Evolutionary conservation across 2,888 invertebrate genomes (phyloP), one percentile per base, ranked within the genome.

Genomic region (Conchocele bisecta): DNA sequence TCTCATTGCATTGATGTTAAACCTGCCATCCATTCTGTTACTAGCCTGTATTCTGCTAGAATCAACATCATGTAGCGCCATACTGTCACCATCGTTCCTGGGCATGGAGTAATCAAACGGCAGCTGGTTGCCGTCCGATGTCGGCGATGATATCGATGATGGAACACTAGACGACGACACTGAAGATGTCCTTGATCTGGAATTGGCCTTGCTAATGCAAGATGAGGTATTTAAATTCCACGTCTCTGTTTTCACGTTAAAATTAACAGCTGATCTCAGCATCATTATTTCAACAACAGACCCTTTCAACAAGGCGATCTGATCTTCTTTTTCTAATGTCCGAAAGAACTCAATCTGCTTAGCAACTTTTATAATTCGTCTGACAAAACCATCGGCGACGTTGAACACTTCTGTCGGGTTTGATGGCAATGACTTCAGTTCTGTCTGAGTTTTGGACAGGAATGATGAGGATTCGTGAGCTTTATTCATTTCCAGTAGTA

Each of bases 251-350:
- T 75, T 68, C 1, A 84, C 66, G 68, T 89, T 85, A 68, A 87
- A 89, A 77, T 88, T 87, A 11, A 88, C 83, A 4, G 87, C 85
- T 20, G 89, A 89, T 28, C 89, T 75, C 50, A 89, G 71, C 79
- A 89, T 87, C 83, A 89, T 84, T 42, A 89, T 86, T 67, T 89
- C 89, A 7, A 88, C 86, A 15, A 89, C 88, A 11, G 88, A 83
- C 7, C 89, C 86, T 72, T 87, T 83, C 59, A 86, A 91, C 22
- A 97, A 91, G 9, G 95, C 94, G 60, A 96, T 94, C 92, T 98
- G 98, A 91, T 98, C 98, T 84, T 97, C 97, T 87, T 97, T 96
- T 88, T 96, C 96, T 94, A 98, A 95, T 88, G 95, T 95, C 90
- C 96, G 96, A 91, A 98, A 98, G 0, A 95, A 95, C 86, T 86